A percentile compares a stretch with the other conserved stretches of the same genome.
Evolutionary conservation across 1,140 invertebrate genomes (phyloP).

Genomic region (Cyphomyrmex costatus): DNA sequence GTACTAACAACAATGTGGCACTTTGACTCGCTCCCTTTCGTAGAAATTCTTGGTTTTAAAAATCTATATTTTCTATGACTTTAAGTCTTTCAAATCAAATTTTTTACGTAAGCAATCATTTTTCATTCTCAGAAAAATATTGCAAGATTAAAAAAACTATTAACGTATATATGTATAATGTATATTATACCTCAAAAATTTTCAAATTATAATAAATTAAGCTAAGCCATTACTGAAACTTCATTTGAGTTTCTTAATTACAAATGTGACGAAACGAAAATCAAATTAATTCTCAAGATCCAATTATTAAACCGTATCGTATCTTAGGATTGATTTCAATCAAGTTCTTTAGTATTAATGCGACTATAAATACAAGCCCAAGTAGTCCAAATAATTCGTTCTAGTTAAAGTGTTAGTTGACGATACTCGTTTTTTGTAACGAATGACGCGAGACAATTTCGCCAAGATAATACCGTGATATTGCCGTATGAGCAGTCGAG

Average conservation of each 20-base stretch:
- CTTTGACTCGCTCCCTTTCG: too few species aligned
- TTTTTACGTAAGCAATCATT: too few species aligned
- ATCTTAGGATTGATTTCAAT: background rate
- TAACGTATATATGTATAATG: too few species aligned
- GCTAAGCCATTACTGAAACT: background rate
- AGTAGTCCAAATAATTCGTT: constrained; percentile 13
- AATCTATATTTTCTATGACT: too few species aligned
- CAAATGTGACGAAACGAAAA: background rate
- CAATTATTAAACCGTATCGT: background rate
- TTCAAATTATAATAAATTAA: background rate
- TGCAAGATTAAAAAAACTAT: too few species aligned
- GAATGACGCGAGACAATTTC: background rate
- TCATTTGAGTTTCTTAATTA: background rate
- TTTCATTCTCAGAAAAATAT: too few species aligned
- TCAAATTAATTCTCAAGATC: too few species aligned
- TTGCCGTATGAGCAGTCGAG: constrained; percentile 24
- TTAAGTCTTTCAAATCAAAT: too few species aligned
- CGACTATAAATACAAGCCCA: background rate
- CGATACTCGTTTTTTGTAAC: background rate
- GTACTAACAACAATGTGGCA: too few species aligned
- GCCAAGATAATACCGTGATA: constrained; percentile 8
- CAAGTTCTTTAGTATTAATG: background rate
- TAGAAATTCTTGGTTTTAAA: too few species aligned
- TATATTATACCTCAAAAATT: too few species aligned
- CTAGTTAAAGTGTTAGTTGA: constrained; percentile 12